Base-by-base conservation (phyloP, 2,797 vertebrate species). In the Neosilurus mollespiculum region DNA sequence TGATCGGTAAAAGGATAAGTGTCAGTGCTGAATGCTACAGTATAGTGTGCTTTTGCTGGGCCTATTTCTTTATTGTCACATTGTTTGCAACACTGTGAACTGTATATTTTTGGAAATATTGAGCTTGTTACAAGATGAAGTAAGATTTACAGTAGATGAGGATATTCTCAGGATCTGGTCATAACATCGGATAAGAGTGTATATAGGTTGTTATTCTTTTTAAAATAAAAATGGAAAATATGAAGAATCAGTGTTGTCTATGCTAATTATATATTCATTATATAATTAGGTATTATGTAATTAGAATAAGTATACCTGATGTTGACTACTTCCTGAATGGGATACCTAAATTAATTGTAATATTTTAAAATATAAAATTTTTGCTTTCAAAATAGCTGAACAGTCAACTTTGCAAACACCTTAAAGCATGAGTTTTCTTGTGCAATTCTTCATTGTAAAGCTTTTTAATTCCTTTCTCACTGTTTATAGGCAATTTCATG, bases 181-280 rank as follows among this genome's bases (percentile, higher is more conserved):
- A 20, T 2, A 10, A 54, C 9, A 89, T 83, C 56, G 84, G 76
- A 58, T 88, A 79, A 77, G 22, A 65, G 9, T 78, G 43, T 90
- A 85, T 92, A 91, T 91, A 79, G 82, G 89, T 89, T 92, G 86
- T 88, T 92, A 91, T 86, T 78, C 89, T 91, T 88, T 83, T 90
- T 85, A 81, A 91, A 94, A 93, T 93, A 94, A 94, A 93, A 80
- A 88, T 80, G 78, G 58, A 82, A 87, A 90, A 83, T 90, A 77
- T n/a, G 30, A 56, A 54, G 49, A 80, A n/a, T 58, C 18, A 54
- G 34, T 53, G 22, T 43, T 37, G 30, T 59, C 9, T 59, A 14
- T 43, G 8, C 51, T 43, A 43, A 73, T 77, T 22, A 77, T 59
- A 59, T 59, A 61, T 22, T 37, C 37, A 22, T 22, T 77, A 76